Base-by-base conservation (phyloP, 1,140 invertebrate genomes). In the Aricia agestis region DNA sequence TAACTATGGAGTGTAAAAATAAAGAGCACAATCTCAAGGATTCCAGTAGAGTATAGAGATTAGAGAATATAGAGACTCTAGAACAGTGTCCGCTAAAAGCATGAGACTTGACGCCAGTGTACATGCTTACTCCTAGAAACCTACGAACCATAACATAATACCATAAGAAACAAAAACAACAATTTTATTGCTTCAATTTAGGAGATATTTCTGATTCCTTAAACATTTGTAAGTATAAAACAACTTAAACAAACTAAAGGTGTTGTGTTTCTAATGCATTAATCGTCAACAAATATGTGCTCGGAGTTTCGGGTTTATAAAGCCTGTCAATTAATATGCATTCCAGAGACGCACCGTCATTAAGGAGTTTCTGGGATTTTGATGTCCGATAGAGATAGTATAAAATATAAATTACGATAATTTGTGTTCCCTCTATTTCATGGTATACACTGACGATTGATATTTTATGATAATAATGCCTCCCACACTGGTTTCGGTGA, bases 281-380 rank as follows among this genome's bases (percentile, higher is more conserved):
- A 69, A 69, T 69, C 68, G 59, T 69, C 57, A 10, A 41, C 58
- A 25, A 69, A 58, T 57, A 63, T 63, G 59, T 52, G 36, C 36
- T 52, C 13, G 45, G 45, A 52, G 18, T 31, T 63, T 19, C 2
- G 59, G 59, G 59, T 19, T 25, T 18, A 6, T 63, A 19, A 25
- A 19, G 18, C 5, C 59, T 25, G 18, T 63, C 58, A 18, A 63
- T 63, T 63, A 25, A 63, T 19, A 63, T 63, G 59, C 59, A 63
- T 63, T 19, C 59, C 59, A 63, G 18, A 63, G 59, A 63, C 59
- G 19, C 18, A 25, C 17, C 59, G 18, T 63, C 59, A 63, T 31
- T 63, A 63, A 63, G 17, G 58, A 18, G 18, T 59, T 17, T 59
- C 18, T 59, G 58, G 58, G 59, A 63, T 63, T 18, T 18, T 19